A percentile compares a stretch with the other conserved stretches of the same genome.
These are phyloP conservation scores for Sebastes glaucus DNA, from an alignment of 2,797 vertebrate species.

Conservation along the genomic window DNA sequence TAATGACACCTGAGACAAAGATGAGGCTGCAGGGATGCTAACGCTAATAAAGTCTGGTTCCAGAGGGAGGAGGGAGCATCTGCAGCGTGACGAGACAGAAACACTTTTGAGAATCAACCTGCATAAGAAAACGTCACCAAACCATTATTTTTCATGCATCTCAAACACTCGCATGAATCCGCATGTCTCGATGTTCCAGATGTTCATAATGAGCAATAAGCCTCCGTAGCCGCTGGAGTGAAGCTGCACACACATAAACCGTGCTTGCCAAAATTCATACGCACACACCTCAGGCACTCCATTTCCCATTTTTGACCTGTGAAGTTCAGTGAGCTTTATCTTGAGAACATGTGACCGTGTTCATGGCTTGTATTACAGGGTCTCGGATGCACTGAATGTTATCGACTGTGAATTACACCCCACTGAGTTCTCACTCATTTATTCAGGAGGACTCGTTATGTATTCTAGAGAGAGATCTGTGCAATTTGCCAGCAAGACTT, in stretches of 20 bases:
- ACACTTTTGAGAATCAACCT: neutral
- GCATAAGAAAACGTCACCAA: neutral
- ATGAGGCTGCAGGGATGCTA: conserved; percentile 7
- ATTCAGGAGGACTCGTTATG: conserved; percentile 41
- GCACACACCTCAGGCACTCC: conserved; percentile 5
- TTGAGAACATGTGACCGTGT: conserved; percentile 51
- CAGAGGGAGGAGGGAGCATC: neutral
- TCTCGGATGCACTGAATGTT: conserved; percentile 72
- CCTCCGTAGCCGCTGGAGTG: neutral
- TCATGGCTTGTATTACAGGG: conserved; percentile 58
- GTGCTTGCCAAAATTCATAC: conserved; percentile 18
- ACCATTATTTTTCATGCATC: conserved; percentile 11
- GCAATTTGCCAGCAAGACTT: conserved; percentile 56
- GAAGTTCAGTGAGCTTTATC: conserved; percentile 36
- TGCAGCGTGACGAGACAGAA: neutral
- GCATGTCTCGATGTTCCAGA: conserved; percentile 45
- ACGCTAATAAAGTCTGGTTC: conserved; percentile 7
- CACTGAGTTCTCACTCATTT: conserved; percentile 42
- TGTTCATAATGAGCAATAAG: conserved; percentile 24
- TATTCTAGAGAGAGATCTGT: conserved; percentile 55
- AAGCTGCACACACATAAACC: conserved; percentile 4
- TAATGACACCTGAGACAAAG: conserved; percentile 31
- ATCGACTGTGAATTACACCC: conserved; percentile 70
- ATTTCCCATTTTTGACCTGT: conserved; percentile 19
- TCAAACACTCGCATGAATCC: conserved; percentile 23